Evolutionary conservation across 2,888 invertebrate species (phyloP), one percentile per base, ranked within the genome.

Genomic region (Cremastobaeus sp.): DNA sequence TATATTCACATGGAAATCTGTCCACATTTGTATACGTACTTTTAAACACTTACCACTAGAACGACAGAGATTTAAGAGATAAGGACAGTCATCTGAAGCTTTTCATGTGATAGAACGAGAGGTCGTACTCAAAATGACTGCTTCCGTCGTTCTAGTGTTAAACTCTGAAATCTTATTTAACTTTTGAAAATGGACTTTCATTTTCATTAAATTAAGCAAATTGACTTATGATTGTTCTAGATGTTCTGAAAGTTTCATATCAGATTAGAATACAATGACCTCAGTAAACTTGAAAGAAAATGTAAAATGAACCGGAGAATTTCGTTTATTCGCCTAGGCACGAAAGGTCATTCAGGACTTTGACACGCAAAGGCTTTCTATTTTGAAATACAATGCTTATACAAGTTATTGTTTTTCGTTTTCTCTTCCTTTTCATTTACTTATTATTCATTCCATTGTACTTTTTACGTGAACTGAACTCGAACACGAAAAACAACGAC

Each of bases 231-330:
- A 50, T 20, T 50, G 20, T 35, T 50, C 25, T 18, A 28, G 25
- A 52, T 11, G 25, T 37, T 37, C 9, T 25, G 52, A 52, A 52
- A 52, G 52, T 37, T 52, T 37, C 25, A 37, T 25, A 52, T 37
- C 52, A 25, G 52, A 52, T 52, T 52, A 37, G 34, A 52, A 37
- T 37, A 37, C 54, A 54, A 37, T 52, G 34, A 52, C 52, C 28
- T 28, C 17, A 3, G 28, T 1, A 39, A 17, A 37, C 37, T 1
- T 52, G 28, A 52, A 52, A 37, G 52, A 39, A 52, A 52, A 25
- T 25, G 37, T 14, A 17, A 52, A 52, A 21, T n/a, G 15, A 52
- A 25, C 39, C 8, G 28, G 50, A 35, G 32, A 34, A 35, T 35
- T 35, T 35, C 12, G 34, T 48, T 18, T 32, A 15, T 34, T 48